These are phyloP conservation scores for Ceratothoa steindachneri DNA, from an alignment of 2,888 invertebrate species.

Conservation along the genomic window DNA sequence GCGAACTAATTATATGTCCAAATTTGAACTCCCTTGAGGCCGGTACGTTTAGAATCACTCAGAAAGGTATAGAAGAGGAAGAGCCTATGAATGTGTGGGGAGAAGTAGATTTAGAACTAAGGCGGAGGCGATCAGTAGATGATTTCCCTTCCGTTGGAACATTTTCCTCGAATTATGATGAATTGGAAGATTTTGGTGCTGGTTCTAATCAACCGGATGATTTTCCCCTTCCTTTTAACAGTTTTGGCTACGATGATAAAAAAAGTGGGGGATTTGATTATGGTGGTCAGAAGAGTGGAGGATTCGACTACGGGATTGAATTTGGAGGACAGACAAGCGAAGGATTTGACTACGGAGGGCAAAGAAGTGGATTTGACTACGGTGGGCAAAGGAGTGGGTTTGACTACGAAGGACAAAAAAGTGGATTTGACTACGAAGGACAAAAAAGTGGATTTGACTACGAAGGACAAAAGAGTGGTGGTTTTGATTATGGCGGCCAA, in stretches of 20 bases:
- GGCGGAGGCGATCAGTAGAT: neutral
- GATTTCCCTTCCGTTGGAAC: neutral
- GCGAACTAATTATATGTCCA: slow-evolving; percentile 48
- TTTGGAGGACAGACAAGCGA: slow-evolving; percentile 18
- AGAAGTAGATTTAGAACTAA: slow-evolving; percentile 13
- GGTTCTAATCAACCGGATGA: neutral
- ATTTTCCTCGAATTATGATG: slow-evolving; percentile 3
- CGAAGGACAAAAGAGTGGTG: slow-evolving; percentile 19
- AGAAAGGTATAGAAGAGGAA: neutral
- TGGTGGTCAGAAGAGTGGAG: slow-evolving; percentile 19
- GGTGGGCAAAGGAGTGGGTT: neutral
- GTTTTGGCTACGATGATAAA: slow-evolving; percentile 2
- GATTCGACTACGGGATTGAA: slow-evolving; percentile 28
- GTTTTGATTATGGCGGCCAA: slow-evolving; percentile 21
- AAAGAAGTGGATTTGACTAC: slow-evolving; percentile 21
- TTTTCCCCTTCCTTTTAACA: neutral
- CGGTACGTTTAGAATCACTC: neutral
- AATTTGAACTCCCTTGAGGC: neutral
- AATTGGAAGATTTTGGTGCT: slow-evolving; percentile 6
- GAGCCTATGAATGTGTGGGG: neutral
- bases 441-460: slow-evolving; percentile 27
- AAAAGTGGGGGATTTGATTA: slow-evolving; percentile 23
- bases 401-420: slow-evolving; percentile 20
- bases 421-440: slow-evolving; percentile 21
- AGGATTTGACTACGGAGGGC: slow-evolving; percentile 16